These are phyloP conservation scores for Sesamia inferens DNA, from an alignment of 2,888 invertebrate genomes.

Conservation along the genomic window DNA sequence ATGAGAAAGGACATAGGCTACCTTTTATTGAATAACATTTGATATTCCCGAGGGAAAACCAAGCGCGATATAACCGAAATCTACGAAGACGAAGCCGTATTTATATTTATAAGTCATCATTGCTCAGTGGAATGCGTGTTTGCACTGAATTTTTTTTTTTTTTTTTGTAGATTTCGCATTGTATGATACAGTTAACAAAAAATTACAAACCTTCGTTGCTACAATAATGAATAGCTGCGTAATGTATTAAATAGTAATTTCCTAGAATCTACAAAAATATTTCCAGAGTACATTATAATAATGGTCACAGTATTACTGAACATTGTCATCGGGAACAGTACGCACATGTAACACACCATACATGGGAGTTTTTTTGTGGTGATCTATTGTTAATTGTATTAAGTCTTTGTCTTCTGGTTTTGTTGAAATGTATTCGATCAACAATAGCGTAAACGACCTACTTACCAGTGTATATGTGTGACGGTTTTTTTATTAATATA, in stretches of 20 bases:
- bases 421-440: slow-evolving; percentile 35
- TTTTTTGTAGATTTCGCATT: no score
- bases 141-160: no score
- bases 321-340: slow-evolving; percentile 24
- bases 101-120: no score
- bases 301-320: slow-evolving; percentile 3
- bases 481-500: slow-evolving; percentile 27
- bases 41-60: no score
- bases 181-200: no score
- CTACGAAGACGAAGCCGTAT: no score
- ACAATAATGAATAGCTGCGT: background rate
- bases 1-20: no score
- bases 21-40: no score
- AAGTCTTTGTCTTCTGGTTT: slow-evolving; percentile 33
- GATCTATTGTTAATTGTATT: slow-evolving; percentile 41
- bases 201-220: no score
- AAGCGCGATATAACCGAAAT: no score
- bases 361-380: slow-evolving; percentile 31
- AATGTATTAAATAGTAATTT: slow-evolving; percentile 3
- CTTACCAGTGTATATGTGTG: slow-evolving; percentile 10
- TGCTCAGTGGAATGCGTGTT: no score
- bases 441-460: slow-evolving; percentile 44
- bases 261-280: slow-evolving; percentile 20
- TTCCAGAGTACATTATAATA: background rate
- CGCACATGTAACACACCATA: background rate